Evolutionary conservation across 2,113 vertebrate species (phyloP).

Genomic region (Sinocyclocheilus maitianheensis): DNA sequence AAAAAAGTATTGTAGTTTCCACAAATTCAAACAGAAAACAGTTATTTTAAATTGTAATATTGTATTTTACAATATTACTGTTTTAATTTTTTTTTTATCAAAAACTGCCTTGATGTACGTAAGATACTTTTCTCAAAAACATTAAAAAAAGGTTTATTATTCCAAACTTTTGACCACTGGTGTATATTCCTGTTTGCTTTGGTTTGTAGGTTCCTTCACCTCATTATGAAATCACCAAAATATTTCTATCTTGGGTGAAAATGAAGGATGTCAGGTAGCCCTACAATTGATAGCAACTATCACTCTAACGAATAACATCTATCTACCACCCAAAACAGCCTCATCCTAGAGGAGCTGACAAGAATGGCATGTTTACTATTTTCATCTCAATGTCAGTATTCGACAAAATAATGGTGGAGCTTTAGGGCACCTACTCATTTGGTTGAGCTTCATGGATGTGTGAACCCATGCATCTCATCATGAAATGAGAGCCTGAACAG

Average conservation of each 20-base stretch:
- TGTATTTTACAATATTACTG: not conserved
- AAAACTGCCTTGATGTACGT: not conserved
- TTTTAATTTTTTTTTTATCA: not conserved
- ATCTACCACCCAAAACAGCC: conserved; percentile 20
- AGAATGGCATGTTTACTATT: conserved; percentile 34
- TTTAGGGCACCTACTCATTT: conserved; percentile 35
- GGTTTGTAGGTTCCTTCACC: not conserved
- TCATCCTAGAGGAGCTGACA: conserved; percentile 22
- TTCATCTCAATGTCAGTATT: conserved; percentile 31
- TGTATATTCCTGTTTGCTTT: not conserved
- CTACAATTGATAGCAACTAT: conserved; percentile 27
- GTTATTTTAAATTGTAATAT: not conserved
- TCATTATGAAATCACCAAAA: not conserved
- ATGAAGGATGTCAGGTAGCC: conserved; percentile 18
- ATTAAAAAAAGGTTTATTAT: not conserved
- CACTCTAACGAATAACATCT: conserved; percentile 26
- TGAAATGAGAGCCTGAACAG: conserved; percentile 3
- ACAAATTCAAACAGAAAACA: no score
- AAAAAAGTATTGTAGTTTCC: no score
- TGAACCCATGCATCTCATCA: conserved; percentile 27
- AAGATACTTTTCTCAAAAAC: not conserved
- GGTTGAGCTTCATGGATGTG: conserved; percentile 29
- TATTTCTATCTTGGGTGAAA: not conserved
- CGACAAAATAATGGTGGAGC: conserved; percentile 25
- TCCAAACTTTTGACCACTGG: not conserved